A percentile compares a stretch with the other conserved stretches of the same genome.
phyloP scores from a whole-genome alignment of 2,797 vertebrate genomes.

The Toxotes lorentzi region DNA sequence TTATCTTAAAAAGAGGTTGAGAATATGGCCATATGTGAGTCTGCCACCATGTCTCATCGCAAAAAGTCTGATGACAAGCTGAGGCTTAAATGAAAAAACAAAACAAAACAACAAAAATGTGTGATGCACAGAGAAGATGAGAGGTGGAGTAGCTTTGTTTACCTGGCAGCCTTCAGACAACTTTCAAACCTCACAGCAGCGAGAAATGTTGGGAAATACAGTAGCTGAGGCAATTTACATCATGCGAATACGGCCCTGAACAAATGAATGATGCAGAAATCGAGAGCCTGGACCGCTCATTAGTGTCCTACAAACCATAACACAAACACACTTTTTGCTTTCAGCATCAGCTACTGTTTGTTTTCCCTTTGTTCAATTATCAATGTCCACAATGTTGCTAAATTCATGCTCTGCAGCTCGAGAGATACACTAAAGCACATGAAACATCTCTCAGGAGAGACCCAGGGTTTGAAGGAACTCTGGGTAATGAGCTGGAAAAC shows the following conservation, averaged over 20 bases:
- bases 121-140: conserved; percentile 1
- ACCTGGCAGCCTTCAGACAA: conserved; percentile 41
- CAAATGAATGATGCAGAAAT: conserved; percentile 56
- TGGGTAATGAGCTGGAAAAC: conserved; percentile 70
- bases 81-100: background rate
- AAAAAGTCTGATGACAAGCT: background rate
- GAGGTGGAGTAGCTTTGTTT: conserved; percentile 33
- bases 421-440: conserved; percentile 19
- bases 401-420: conserved; percentile 45
- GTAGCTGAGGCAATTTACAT: conserved; percentile 35
- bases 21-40: background rate
- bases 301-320: conserved; percentile 50
- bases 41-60: background rate
- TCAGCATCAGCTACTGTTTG: conserved; percentile 39
- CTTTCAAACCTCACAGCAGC: conserved; percentile 42
- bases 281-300: conserved; percentile 54
- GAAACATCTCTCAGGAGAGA: conserved; percentile 49
- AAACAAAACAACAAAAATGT: conserved; percentile 14
- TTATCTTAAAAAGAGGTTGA: background rate
- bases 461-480: conserved; percentile 31
- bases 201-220: conserved; percentile 45
- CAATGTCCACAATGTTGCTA: conserved; percentile 52
- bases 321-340: conserved; percentile 44
- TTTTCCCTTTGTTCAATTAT: conserved; percentile 61
- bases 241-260: conserved; percentile 45